A percentile compares a stretch with the other conserved stretches of the same genome.
phyloP scores from a whole-genome alignment of 2,888 invertebrate species.

The Heliconius aoede region DNA sequence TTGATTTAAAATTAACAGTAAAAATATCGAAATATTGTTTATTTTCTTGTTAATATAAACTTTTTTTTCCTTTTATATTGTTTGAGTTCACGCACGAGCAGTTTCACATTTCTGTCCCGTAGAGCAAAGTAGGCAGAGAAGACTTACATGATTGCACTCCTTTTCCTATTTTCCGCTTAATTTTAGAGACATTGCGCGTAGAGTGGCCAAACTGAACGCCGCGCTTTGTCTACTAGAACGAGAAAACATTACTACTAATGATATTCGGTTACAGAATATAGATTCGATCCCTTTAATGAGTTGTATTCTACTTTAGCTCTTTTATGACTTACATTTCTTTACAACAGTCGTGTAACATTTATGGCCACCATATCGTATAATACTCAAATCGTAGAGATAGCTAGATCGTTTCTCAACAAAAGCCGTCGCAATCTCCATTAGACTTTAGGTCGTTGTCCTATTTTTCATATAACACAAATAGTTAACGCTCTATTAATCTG shows the following conservation, averaged over 20 bases:
- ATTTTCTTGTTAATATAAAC: not conserved
- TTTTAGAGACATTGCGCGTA: not conserved
- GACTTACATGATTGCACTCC: no score
- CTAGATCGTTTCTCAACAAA: conserved; percentile 8
- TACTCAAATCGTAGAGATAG: not conserved
- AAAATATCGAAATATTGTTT: not conserved
- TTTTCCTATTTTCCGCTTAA: no score
- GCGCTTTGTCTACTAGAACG: not conserved
- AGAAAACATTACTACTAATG: not conserved
- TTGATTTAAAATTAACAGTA: not conserved
- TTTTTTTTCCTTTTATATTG: not conserved
- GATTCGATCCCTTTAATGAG: not conserved
- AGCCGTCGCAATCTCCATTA: conserved; percentile 15
- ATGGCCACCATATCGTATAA: not conserved
- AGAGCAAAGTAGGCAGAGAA: not conserved
- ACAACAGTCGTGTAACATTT: not conserved
- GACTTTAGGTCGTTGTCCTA: conserved; percentile 31
- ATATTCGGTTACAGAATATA: not conserved
- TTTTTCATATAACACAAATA: conserved; percentile 39
- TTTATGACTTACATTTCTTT: not conserved
- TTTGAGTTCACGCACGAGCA: no score
- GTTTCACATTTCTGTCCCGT: no score
- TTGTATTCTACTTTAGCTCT: not conserved
- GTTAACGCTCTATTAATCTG: conserved; percentile 45
- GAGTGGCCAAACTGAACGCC: not conserved